Conservation (phyloP, 1,140 invertebrate genomes). For the Drosophila baimaii region DNA sequence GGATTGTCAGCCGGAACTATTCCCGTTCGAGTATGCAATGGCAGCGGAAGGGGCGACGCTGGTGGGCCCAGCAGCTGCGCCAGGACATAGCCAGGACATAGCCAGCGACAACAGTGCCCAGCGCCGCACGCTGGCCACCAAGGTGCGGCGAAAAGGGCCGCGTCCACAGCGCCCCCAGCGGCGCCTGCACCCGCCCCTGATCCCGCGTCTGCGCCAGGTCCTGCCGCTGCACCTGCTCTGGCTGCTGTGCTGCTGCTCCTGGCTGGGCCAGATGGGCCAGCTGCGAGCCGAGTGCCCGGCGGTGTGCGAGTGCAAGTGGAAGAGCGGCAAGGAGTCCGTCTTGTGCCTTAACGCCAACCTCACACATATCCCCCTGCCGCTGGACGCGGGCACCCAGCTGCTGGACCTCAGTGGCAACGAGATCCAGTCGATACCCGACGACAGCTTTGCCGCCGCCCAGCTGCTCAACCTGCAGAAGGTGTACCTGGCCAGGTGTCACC, state of each 20-base stretch:
- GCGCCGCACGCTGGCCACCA: constrained; percentile 66
- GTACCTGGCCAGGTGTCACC: constrained; percentile 88
- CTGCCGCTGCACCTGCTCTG: constrained; percentile 63
- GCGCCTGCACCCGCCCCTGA: constrained; percentile 69
- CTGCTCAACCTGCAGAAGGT: constrained; percentile 92
- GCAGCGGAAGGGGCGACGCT: constrained; percentile 54
- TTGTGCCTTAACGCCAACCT: constrained; percentile 90
- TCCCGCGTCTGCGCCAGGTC: constrained; percentile 51
- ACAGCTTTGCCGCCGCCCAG: constrained; percentile 89
- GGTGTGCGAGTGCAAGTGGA: constrained; percentile 93
- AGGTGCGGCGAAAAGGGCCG: constrained; percentile 72
- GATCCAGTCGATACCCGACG: constrained; percentile 87
- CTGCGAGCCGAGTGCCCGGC: constrained; percentile 87
- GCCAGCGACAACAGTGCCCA: constrained; percentile 71
- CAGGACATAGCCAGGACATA: constrained; percentile 59
- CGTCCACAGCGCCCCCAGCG: constrained; percentile 52
- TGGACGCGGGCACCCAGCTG: constrained; percentile 91
- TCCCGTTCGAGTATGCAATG: constrained; percentile 72
- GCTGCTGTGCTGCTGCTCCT: constrained; percentile 69
- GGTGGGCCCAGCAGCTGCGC: constrained; percentile 39
- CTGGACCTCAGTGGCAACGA: constrained; percentile 90
- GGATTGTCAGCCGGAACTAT: constrained; percentile 23
- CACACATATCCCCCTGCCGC: constrained; percentile 87
- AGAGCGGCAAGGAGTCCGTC: constrained; percentile 92
- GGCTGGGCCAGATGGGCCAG: constrained; percentile 57